Base-by-base conservation (phyloP, 2,888 invertebrate species). In the Lagria hirta region DNA sequence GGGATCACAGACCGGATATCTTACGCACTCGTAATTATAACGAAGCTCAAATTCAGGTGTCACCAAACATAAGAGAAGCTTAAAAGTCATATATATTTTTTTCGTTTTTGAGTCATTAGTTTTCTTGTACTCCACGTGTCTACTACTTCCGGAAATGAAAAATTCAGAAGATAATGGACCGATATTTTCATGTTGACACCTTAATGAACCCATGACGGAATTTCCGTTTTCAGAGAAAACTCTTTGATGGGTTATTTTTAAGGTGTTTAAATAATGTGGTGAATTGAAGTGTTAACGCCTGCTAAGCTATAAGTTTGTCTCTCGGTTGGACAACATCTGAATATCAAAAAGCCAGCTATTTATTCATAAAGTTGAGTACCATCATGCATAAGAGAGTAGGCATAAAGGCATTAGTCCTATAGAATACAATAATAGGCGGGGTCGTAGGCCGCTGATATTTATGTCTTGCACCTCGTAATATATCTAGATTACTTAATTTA, bases 341-440 rank as follows among this genome's bases (percentile, higher is more conserved):
- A 51, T 51, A 47, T 49, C 46, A 52, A 51, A 46, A n/a, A 48
- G 43, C 43, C 32, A 43, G 49, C 41, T 47, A 52, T 52, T 52
- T 49, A 52, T 52, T 49, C 51, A 52, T 47, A 52, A 43, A 30
- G 44, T 36, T 27, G 20, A 18, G 38, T 37, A 48, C 34, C 29
- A 21, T 26, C 35, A 41, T 42, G 49, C 45, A 49, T 49, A 42
- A 44, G 29, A 34, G 43, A 44, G 43, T 48, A 28, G 43, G 44
- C 41, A 40, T 20, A 17, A 28, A 36, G 36, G 34, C 41, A 38
- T 26, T 18, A 18, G 18, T 33, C 33, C 33, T 11, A 38, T 29
- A 22, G 45, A 40, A 45, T 45, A 44, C 40, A 35, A 44, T 44
- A 40, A 35, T 14, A 33, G 33, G 42, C 41, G 49, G 29, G 45